A percentile compares a stretch with the other conserved stretches of the same genome.
These are phyloP conservation scores for Lamproptera curius DNA, from an alignment of 2,888 invertebrate genomes.

Conservation along the genomic window DNA sequence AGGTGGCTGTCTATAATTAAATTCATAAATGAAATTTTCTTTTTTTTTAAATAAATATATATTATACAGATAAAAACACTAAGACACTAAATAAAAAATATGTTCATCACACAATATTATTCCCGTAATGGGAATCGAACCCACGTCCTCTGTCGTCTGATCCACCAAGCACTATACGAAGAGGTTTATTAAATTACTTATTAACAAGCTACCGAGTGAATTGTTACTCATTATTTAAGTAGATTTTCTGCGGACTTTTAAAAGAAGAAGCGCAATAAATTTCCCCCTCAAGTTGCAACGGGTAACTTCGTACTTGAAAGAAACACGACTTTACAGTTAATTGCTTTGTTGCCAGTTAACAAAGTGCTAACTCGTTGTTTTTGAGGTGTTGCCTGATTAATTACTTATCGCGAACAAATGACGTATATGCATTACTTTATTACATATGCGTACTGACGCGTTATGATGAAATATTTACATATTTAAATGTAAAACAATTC, in stretches of 20 bases:
- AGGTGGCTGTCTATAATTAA: no score
- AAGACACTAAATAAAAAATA: no score
- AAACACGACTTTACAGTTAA: constrained; percentile 53
- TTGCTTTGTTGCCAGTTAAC: constrained; percentile 62
- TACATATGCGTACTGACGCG: no score
- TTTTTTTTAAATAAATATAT: no score
- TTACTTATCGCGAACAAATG: not conserved
- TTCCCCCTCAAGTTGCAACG: constrained; percentile 34
- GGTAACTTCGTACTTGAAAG: constrained; percentile 43
- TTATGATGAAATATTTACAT: no score
- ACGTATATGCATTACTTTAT: not conserved
- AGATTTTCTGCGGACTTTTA: constrained; percentile 37
- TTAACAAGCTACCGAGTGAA: constrained; percentile 1
- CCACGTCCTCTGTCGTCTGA: no score
- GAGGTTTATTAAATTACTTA: not conserved
- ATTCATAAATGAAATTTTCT: no score
- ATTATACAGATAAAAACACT: no score
- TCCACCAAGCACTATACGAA: no score
- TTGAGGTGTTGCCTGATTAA: constrained; percentile 34
- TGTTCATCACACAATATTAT: no score
- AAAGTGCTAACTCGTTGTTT: constrained; percentile 57
- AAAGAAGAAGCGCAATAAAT: constrained; percentile 50
- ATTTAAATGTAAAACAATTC: no score
- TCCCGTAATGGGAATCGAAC: no score
- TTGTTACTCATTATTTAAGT: constrained; percentile 32